A percentile compares a stretch with the other conserved stretches of the same genome.
These are phyloP conservation scores for Andrena camellia DNA, from an alignment of 2,888 invertebrate genomes.

Conservation along the genomic window DNA sequence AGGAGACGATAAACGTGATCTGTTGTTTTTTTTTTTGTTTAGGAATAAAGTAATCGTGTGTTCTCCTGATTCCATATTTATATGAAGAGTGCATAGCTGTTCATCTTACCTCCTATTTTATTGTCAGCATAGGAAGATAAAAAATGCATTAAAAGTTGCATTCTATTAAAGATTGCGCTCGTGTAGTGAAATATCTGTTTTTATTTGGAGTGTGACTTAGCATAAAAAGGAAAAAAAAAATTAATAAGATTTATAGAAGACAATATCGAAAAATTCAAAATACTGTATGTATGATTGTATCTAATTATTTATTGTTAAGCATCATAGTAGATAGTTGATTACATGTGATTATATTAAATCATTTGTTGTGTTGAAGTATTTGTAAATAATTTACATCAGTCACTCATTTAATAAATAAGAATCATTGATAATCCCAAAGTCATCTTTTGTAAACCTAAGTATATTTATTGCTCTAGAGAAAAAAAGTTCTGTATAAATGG, in stretches of 20 bases:
- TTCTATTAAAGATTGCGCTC: slow-evolving; percentile 60
- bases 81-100: slow-evolving; percentile 74
- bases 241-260: slow-evolving; percentile 54
- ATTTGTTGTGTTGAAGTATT: slow-evolving; percentile 74
- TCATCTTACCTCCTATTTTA: slow-evolving; percentile 73
- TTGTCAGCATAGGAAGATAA: slow-evolving; percentile 70
- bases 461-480: slow-evolving; percentile 56
- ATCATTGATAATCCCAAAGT: slow-evolving; percentile 75
- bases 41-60: slow-evolving; percentile 76
- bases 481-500: slow-evolving; percentile 56
- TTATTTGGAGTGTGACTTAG: slow-evolving; percentile 50
- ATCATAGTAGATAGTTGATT: slow-evolving; percentile 72
- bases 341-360: slow-evolving; percentile 73
- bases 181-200: slow-evolving; percentile 45
- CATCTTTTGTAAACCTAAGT: slow-evolving; percentile 77
- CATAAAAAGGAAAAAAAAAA: slow-evolving; percentile 31
- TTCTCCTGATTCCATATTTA: slow-evolving; percentile 77
- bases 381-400: slow-evolving; percentile 79
- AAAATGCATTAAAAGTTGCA: slow-evolving; percentile 60
- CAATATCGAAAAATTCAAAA: slow-evolving; percentile 70
- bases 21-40: slow-evolving; percentile 75
- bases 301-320: slow-evolving; percentile 76
- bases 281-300: slow-evolving; percentile 73
- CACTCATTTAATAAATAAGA: slow-evolving; percentile 76
- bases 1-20: slow-evolving; percentile 68